Conservation (phyloP, 2,113 vertebrate genomes). For the Leptosomus discolor region DNA sequence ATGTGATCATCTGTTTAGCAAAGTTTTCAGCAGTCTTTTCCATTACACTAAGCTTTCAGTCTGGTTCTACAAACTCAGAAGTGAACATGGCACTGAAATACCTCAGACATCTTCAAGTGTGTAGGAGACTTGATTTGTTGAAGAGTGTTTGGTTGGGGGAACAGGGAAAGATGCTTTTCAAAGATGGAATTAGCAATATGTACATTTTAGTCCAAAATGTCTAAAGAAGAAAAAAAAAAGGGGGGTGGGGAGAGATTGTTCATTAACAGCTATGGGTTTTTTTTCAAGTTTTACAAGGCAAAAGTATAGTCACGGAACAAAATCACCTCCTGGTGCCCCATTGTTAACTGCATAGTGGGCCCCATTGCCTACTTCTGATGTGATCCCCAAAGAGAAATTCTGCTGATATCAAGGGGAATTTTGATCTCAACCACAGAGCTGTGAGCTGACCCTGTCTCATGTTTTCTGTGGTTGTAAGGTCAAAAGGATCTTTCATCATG, state of each 20-base stretch:
- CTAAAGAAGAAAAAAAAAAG: not conserved
- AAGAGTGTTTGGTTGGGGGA: not conserved
- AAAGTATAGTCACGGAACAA: not conserved
- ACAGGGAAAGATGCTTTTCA: not conserved
- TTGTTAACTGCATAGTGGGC: not conserved
- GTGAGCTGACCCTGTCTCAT: not conserved
- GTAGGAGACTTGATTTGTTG: not conserved
- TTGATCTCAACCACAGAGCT: not conserved
- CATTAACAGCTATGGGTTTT: not conserved
- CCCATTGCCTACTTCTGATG: not conserved
- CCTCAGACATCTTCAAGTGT: not conserved
- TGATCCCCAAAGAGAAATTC: not conserved
- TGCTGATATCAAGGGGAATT: not conserved
- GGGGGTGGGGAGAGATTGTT: no score
- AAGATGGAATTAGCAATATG: not conserved
- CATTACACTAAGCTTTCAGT: not conserved
- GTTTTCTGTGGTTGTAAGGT: not conserved
- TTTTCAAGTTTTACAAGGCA: not conserved
- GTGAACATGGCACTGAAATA: not conserved
- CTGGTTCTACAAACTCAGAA: not conserved
- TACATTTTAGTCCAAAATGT: not conserved
- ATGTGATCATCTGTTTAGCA: slow-evolving; percentile 66
- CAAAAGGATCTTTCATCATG: not conserved
- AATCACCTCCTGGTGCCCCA: not conserved
- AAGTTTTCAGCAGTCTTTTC: slow-evolving; percentile 56